Evolutionary conservation across 1,140 invertebrate species (phyloP).

Genomic region (Zaprionus inermis): DNA sequence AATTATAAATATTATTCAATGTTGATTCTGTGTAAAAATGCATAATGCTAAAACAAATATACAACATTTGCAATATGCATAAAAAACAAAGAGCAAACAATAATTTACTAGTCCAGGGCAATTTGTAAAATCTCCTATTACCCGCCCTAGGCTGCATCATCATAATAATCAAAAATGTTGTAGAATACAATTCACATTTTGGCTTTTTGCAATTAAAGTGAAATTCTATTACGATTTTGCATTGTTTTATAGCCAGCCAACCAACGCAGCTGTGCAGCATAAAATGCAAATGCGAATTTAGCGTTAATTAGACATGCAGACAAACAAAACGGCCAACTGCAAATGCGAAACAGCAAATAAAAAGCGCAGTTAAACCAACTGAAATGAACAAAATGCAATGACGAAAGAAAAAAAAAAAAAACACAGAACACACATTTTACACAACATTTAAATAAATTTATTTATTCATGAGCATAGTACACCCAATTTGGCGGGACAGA

Average conservation of each 20-base stretch:
- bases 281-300: slow-evolving; percentile 44
- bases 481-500: slow-evolving; percentile 5
- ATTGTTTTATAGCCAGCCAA: slow-evolving; percentile 4
- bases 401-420: slow-evolving; percentile 3
- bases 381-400: slow-evolving; percentile 32
- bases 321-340: slow-evolving; percentile 15
- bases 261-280: background rate
- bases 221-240: slow-evolving; percentile 36
- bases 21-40: slow-evolving; percentile 8
- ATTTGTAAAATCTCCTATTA: slow-evolving; percentile 23
- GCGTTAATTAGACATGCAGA: slow-evolving; percentile 45
- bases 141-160: background rate
- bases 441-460: slow-evolving; percentile 21
- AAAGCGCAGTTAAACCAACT: slow-evolving; percentile 32
- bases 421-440: background rate
- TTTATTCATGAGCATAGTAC: slow-evolving; percentile 24
- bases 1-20: slow-evolving; percentile 40
- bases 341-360: slow-evolving; percentile 33
- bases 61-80: slow-evolving; percentile 1
- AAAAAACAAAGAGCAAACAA: slow-evolving; percentile 18
- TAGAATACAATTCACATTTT: slow-evolving; percentile 24
- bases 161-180: background rate
- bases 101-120: slow-evolving; percentile 19
- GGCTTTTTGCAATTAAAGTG: slow-evolving; percentile 37
- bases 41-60: slow-evolving; percentile 6